These are phyloP conservation scores for Chaenodraco wilsoni DNA, from an alignment of 2,797 vertebrate species.

Conservation along the genomic window DNA sequence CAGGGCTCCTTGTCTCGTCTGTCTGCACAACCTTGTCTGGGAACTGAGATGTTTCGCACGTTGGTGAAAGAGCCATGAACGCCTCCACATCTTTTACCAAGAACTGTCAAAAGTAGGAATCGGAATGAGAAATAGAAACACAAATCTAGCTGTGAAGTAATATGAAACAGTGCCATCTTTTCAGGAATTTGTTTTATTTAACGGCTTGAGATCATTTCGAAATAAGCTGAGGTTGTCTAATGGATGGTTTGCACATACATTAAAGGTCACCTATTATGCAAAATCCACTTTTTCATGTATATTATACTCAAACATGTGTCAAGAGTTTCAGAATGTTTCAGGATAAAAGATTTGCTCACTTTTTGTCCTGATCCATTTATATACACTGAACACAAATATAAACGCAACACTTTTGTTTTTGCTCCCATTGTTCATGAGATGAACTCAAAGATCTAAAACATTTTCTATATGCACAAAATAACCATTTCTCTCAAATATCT, in stretches of 20 bases:
- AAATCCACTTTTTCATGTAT: no score
- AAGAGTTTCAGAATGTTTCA: no score
- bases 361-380: no score
- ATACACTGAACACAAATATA: no score
- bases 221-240: slow-evolving; percentile 18
- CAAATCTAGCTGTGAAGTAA: slow-evolving; percentile 24
- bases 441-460: no score
- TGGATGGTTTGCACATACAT: slow-evolving; percentile 21
- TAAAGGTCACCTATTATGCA: background rate
- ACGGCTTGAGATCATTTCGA: background rate
- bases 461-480: no score
- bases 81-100: slow-evolving; percentile 41
- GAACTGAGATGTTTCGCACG: slow-evolving; percentile 58
- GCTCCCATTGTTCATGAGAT: no score
- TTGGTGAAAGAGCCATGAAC: slow-evolving; percentile 29
- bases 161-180: slow-evolving; percentile 11
- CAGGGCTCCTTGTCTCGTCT: slow-evolving; percentile 66
- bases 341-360: no score
- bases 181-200: slow-evolving; percentile 13
- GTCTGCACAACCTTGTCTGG: slow-evolving; percentile 65
- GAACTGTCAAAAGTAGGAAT: slow-evolving; percentile 38
- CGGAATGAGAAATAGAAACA: slow-evolving; percentile 37
- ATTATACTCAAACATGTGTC: no score
- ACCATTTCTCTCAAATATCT: no score
- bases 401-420: no score